These are phyloP conservation scores for Vanessa atalanta DNA, from an alignment of 1,140 invertebrate species.

Conservation along the genomic window DNA sequence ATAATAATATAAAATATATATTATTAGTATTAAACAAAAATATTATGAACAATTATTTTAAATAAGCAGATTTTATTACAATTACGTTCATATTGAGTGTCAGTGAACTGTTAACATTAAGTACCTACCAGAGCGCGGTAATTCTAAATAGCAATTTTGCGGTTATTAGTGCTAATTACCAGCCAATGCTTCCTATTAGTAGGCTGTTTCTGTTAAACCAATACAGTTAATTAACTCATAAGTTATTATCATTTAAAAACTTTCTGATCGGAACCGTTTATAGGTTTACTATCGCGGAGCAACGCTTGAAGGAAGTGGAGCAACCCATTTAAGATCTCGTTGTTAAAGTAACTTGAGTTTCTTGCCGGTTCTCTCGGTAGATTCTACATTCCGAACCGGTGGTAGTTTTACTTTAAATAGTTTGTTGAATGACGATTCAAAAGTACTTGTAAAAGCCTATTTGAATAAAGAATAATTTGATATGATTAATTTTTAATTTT, in stretches of 20 bases:
- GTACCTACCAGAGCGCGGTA: slow-evolving; percentile 10
- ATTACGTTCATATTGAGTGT: slow-evolving; percentile 7
- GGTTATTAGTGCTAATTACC: slow-evolving; percentile 23
- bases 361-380: no score
- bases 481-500: no score
- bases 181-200: slow-evolving; percentile 7
- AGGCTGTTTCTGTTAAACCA: slow-evolving; percentile 3
- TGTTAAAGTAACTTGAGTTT: no score
- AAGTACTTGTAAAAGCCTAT: no score
- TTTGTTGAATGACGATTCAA: no score
- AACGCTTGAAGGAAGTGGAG: no score
- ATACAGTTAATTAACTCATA: slow-evolving; percentile 5
- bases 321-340: no score
- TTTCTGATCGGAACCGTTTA: neutral
- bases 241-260: neutral
- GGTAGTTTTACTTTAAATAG: no score
- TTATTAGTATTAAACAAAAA: neutral
- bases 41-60: neutral
- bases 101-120: slow-evolving; percentile 24
- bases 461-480: no score
- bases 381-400: no score
- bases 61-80: neutral
- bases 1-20: no score
- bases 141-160: slow-evolving; percentile 29
- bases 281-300: neutral